Conservation (phyloP, 2,888 invertebrate genomes). For the Keiferia lycopersicella region DNA sequence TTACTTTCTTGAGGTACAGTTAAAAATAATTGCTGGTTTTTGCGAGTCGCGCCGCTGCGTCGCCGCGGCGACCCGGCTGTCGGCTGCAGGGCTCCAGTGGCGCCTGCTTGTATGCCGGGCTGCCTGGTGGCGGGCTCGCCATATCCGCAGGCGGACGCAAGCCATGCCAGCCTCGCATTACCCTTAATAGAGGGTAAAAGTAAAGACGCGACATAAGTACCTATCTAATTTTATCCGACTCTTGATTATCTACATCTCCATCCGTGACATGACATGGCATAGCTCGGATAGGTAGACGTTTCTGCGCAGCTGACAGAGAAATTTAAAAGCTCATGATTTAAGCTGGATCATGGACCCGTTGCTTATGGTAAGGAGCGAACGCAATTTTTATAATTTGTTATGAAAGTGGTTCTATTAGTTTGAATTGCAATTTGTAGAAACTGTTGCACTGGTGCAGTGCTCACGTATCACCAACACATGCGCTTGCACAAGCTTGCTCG, state of each 20-base stretch:
- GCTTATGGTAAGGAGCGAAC: not conserved
- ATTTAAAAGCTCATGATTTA: slow-evolving; percentile 1
- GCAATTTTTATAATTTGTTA: slow-evolving; percentile 11
- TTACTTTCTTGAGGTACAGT: slow-evolving; percentile 26
- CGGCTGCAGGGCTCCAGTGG: not conserved
- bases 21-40: slow-evolving; percentile 28
- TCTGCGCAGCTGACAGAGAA: not conserved
- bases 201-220: not conserved
- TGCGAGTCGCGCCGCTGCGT: slow-evolving; percentile 26
- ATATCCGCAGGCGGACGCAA: not conserved
- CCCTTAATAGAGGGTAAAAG: slow-evolving; percentile 2
- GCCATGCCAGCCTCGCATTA: slow-evolving; percentile 5
- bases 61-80: slow-evolving; percentile 25
- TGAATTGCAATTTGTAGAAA: slow-evolving; percentile 29
- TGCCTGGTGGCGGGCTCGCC: too few species aligned
- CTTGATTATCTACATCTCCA: too few species aligned
- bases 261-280: too few species aligned
- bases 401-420: slow-evolving; percentile 19
- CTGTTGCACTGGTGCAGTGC: slow-evolving; percentile 31
- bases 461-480: slow-evolving; percentile 33
- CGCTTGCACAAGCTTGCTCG: slow-evolving; percentile 36
- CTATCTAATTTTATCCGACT: not conserved
- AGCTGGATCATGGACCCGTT: not conserved
- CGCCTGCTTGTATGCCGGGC: not conserved
- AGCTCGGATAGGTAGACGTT: not conserved